Evolutionary conservation across 2,888 invertebrate genomes (phyloP).

Genomic region (Anthophora plumipes): DNA sequence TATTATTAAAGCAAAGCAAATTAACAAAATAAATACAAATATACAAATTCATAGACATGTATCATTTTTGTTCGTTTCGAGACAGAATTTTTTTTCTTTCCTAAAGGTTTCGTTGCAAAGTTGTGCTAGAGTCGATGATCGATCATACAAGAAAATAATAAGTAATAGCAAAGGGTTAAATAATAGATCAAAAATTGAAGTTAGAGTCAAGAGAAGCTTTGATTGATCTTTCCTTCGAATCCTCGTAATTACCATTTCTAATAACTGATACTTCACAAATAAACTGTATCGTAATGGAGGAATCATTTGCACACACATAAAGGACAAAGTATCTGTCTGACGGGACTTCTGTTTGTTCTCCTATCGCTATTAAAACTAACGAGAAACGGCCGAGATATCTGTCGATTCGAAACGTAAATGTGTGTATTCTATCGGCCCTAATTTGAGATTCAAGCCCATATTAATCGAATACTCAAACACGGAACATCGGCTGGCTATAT

Average conservation of each 20-base stretch:
- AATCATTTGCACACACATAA: not conserved
- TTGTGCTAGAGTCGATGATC: no score
- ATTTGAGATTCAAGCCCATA: conserved; percentile 3
- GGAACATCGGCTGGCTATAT: not conserved
- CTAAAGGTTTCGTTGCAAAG: no score
- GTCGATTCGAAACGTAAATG: not conserved
- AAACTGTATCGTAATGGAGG: not conserved
- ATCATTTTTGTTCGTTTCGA: no score
- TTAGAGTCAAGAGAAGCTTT: not conserved
- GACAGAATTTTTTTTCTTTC: no score
- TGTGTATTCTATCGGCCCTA: conserved; percentile 16
- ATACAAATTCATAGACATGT: no score
- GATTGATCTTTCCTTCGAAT: not conserved
- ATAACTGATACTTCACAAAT: not conserved
- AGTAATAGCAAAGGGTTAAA: no score
- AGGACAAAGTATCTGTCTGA: not conserved
- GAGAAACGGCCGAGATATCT: not conserved
- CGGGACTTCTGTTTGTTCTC: not conserved
- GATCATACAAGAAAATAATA: no score
- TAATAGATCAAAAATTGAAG: no score
- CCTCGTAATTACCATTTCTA: not conserved
- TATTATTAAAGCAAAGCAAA: no score
- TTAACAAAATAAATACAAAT: no score
- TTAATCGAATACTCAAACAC: not conserved
- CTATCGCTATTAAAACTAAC: not conserved